phyloP scores from a whole-genome alignment of 2,888 invertebrate species.

The Lepas anatifera region DNA sequence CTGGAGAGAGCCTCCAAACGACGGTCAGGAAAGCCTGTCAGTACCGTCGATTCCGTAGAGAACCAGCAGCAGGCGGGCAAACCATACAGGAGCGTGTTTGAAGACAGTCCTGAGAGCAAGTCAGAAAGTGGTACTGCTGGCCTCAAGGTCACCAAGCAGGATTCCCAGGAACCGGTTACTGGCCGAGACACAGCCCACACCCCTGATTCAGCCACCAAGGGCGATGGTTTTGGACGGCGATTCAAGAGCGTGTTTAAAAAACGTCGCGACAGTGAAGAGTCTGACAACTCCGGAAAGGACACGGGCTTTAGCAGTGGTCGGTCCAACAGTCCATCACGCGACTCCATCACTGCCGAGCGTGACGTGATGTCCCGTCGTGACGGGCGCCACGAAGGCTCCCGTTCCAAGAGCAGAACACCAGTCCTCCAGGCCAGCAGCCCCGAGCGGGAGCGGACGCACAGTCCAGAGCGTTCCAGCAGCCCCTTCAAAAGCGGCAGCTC shows the following conservation, averaged over 20 bases:
- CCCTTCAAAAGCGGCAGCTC: background rate
- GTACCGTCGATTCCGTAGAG: background rate
- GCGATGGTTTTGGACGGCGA: background rate
- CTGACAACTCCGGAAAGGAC: constrained; percentile 5
- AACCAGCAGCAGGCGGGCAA: background rate
- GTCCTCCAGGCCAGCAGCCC: background rate
- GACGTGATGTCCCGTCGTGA: background rate
- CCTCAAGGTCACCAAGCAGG: no score
- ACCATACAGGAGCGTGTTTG: background rate
- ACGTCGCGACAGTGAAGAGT: constrained; percentile 2
- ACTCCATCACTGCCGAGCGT: background rate
- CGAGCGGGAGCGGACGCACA: background rate
- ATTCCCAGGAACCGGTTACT: no score
- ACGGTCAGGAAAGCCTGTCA: background rate
- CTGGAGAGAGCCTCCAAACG: background rate
- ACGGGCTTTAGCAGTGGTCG: constrained; percentile 3
- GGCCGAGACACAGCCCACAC: background rate
- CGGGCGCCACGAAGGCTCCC: background rate
- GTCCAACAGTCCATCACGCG: constrained; percentile 1
- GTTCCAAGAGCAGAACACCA: background rate
- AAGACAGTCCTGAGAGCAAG: no score
- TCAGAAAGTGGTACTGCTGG: no score
- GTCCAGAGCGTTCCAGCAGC: background rate
- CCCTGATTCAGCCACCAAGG: background rate
- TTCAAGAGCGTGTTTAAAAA: background rate